Evolutionary conservation across 2,888 invertebrate species (phyloP), one percentile per base, ranked within the genome.

Genomic region (Hecatera dysodea): DNA sequence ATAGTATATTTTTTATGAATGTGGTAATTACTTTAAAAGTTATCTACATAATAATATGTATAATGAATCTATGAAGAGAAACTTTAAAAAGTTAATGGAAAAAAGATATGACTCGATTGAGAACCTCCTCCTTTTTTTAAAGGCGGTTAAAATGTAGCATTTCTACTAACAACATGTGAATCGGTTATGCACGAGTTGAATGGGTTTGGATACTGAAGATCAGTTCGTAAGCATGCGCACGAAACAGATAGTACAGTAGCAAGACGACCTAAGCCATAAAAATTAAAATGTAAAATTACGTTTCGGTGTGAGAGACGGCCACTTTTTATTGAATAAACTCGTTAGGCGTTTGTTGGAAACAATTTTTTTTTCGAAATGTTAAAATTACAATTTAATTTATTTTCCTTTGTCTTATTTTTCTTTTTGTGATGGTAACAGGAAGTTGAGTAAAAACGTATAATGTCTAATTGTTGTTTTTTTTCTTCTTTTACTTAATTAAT

Each of bases 311-410:
- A 84, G 15, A 70, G 69, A 57, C 65, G 9, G 57, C 66, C 50
- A 65, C 42, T 59, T 78, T 84, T 82, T 85, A 85, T 85, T 85
- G 82, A 85, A 85, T 85, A 84, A 87, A 84, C 87, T 85, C 85
- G 81, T 87, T 85, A 81, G 78, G 76, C 78, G 76, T 84, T 81
- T 83, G 80, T 86, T 80, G 65, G 71, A 76, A 85, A 84, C 78
- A 84, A 52, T 79, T 80, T 80, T 84, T 85, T 86, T 81, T 66
- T 27, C 33, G 73, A 76, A 82, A 80, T 73, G 76, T 78, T 85
- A 72, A 72, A 86, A 84, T 85, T 83, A 80, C 75, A 83, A 86
- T 86, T 84, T 86, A 81, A 81, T 86, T 86, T 84, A 85, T 84
- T 81, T 80, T 78, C 50, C 53, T 83, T 81, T 81, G 83, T 75